phyloP scores from a whole-genome alignment of 2,113 vertebrate genomes.

The Alosa alosa region DNA sequence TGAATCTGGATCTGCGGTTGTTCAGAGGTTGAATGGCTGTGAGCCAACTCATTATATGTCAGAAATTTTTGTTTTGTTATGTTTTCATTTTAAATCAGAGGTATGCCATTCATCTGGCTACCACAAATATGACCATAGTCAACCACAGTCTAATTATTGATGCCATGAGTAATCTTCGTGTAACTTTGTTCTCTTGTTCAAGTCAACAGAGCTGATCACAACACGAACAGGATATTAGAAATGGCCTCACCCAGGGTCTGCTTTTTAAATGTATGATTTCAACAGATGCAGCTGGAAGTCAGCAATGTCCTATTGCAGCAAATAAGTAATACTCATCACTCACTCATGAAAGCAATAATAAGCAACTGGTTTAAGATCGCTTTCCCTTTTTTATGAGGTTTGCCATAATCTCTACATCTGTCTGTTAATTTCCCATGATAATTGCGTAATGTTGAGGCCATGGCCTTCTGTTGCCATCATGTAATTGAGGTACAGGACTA shows the following conservation, averaged over 20 bases:
- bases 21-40: background rate
- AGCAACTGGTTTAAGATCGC: background rate
- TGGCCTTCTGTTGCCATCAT: background rate
- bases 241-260: background rate
- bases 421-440: background rate
- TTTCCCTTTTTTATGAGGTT: background rate
- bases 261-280: background rate
- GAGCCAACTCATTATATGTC: background rate
- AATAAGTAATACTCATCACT: background rate
- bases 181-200: background rate
- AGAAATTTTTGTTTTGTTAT: background rate
- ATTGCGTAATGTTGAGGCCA: background rate
- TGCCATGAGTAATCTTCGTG: background rate
- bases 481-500: background rate
- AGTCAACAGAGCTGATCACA: background rate
- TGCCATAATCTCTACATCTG: background rate
- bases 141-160: background rate
- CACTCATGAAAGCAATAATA: background rate
- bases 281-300: background rate
- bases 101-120: background rate
- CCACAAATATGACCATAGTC: background rate
- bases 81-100: background rate
- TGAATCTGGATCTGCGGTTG: background rate
- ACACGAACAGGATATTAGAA: conserved; percentile 4
- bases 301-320: background rate